Evolutionary conservation across 2,888 invertebrate species (phyloP), one percentile per base, ranked within the genome.

Genomic region (Tipula confusa): DNA sequence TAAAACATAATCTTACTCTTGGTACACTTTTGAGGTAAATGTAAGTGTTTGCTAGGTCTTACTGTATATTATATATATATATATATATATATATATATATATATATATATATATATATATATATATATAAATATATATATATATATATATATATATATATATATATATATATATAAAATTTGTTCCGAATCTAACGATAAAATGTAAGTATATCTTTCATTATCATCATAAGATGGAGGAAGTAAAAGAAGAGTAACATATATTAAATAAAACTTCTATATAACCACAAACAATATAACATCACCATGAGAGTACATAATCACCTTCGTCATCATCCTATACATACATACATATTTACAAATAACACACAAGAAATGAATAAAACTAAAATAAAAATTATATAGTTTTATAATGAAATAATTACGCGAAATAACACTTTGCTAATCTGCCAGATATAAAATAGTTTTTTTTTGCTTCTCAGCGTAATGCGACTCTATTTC

Each of bases 361-460:
- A 80, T 81, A 31, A 81, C 80, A 81, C 80, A 31, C 29, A 43
- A 43, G 43, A 64, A 24, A 64, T 64, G 64, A 64, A 64, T 64
- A 64, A 24, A 43, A 43, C 43, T 43, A 15, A 36, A 24, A 24
- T 64, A 18, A 18, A 64, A 48, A 48, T 24, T 64, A 64, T 24
- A 64, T 64, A 24, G 18, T 24, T 64, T 64, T 64, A 64, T 64
- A 80, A 80, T 80, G 29, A 80, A 29, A 80, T 80, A 80, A 80
- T 80, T 80, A 80, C 80, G 80, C 80, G 80, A 29, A 29, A 80
- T 79, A 80, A 80, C 80, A 80, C 80, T 80, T 80, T 31, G 31
- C 80, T 80, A 80, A 80, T 80, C 80, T 31, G 80, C 24, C 64
- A 18, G 64, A 24, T 64, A 64, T 24, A 64, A 64, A 64, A 24